Conservation (phyloP, 64 coral and sea anemone species). For the Montipora cactus region DNA sequence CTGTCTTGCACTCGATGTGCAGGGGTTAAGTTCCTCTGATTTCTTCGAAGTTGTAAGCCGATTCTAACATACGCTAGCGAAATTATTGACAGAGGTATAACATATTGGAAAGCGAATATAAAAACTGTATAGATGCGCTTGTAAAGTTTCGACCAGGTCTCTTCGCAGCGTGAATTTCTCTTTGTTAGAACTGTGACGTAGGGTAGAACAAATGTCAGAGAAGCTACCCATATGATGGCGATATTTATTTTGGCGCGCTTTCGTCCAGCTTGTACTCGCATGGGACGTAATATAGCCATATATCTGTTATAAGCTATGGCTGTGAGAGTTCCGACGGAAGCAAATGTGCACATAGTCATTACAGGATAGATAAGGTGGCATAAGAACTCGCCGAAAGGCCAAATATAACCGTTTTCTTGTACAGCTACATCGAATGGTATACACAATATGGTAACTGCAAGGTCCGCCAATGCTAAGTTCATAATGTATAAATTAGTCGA, state of each 20-base stretch:
- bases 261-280: constrained; percentile 66
- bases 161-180: constrained; percentile 61
- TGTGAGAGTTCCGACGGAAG: constrained; percentile 85
- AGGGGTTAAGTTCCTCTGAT: constrained; percentile 71
- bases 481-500: constrained; percentile 97
- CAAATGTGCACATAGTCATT: constrained; percentile 91
- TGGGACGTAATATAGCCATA: constrained; percentile 69
- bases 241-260: constrained; percentile 75
- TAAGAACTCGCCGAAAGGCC: constrained; percentile 83
- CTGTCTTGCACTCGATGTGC: constrained; percentile 82
- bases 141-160: constrained; percentile 75
- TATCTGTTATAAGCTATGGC: constrained; percentile 88
- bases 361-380: constrained; percentile 84
- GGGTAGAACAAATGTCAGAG: constrained; percentile 71
- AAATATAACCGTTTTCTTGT: constrained; percentile 77
- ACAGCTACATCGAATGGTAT: constrained; percentile 93
- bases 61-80: constrained; percentile 80
- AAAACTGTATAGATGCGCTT: constrained; percentile 75
- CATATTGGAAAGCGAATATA: constrained; percentile 90
- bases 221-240: constrained; percentile 61
- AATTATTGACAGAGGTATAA: constrained; percentile 84
- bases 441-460: constrained; percentile 79
- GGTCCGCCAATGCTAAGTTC: constrained; percentile 79
- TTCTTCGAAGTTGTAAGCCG: constrained; percentile 60
- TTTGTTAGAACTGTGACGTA: constrained; percentile 63